Evolutionary conservation across 1,140 invertebrate species (phyloP), one percentile per base, ranked within the genome.

Genomic region (Drosophila suzukii): DNA sequence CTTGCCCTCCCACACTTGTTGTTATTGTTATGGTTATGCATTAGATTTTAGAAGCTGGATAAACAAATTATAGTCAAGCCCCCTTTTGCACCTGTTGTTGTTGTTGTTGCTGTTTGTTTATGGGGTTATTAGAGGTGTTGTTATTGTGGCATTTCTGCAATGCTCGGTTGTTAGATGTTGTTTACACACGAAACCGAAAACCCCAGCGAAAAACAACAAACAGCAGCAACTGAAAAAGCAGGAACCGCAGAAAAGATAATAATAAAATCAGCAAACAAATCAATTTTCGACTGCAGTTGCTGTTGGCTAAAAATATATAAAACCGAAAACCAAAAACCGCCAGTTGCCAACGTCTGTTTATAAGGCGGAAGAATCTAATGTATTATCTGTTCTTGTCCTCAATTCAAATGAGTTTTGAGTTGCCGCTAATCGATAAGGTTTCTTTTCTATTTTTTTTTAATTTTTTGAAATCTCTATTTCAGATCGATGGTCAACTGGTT

Each of bases 51-150:
- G 63, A 67, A 81, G 51, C 51, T 51, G 59, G 66, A 82, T 82
- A 86, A 88, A 88, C 83, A 82, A 86, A 79, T 88, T 76, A 88
- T 11, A 82, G 71, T 62, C 83, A 77, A 77, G 83, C 75, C 83
- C 83, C 82, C 75, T 70, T 65, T 54, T 3, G 11, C 13, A 24
- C 7, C 12, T n/a, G 32, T 10, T 12, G 32, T 47, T 71, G 39
- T 58, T 59, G 10, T 59, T 59, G n/a, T 24, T 34, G 3, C 41
- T 27, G 0, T 34, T 38, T 68, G 32, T 71, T 44, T 55, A 57
- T 34, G 57, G 50, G 24, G 50, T 8, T 79, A 12, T 55, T 71
- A 32, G 58, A 63, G 34, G 58, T 57, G 66, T 44, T 62, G 34
- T 71, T 47, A n/a, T 66, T 54, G 60, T 58, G 58, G 51, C 55